Conservation (phyloP, 2,113 vertebrate genomes). For the Columbina picui region DNA sequence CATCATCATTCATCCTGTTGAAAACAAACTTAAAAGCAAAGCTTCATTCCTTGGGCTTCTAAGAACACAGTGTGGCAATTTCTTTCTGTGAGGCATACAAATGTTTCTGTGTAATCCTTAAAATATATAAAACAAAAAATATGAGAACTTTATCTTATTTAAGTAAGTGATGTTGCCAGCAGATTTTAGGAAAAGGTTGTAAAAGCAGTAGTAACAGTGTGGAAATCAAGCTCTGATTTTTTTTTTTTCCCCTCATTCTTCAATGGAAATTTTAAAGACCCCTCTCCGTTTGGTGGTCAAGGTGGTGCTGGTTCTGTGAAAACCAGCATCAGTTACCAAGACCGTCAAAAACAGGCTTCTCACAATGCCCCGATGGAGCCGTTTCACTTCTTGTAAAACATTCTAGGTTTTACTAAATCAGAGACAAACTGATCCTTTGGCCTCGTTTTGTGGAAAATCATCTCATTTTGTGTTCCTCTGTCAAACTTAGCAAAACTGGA, state of each 20-base stretch:
- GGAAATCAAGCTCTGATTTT: not conserved
- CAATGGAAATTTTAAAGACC: not conserved
- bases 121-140: not conserved
- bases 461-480: not conserved
- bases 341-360: not conserved
- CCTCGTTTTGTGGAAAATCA: not conserved
- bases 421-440: not conserved
- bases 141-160: not conserved
- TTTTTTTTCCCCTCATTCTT: not conserved
- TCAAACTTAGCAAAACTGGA: not conserved
- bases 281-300: not conserved
- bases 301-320: not conserved
- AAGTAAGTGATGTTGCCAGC: not conserved
- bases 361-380: not conserved
- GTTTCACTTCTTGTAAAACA: not conserved
- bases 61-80: not conserved
- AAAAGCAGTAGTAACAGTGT: not conserved
- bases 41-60: not conserved
- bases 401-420: not conserved
- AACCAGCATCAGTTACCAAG: not conserved
- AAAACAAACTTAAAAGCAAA: not conserved
- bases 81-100: not conserved
- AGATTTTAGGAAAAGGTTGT: not conserved
- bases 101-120: not conserved
- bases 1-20: not conserved